These are phyloP conservation scores for Arothron firmamentum DNA, from an alignment of 2,113 vertebrate species.

Conservation along the genomic window DNA sequence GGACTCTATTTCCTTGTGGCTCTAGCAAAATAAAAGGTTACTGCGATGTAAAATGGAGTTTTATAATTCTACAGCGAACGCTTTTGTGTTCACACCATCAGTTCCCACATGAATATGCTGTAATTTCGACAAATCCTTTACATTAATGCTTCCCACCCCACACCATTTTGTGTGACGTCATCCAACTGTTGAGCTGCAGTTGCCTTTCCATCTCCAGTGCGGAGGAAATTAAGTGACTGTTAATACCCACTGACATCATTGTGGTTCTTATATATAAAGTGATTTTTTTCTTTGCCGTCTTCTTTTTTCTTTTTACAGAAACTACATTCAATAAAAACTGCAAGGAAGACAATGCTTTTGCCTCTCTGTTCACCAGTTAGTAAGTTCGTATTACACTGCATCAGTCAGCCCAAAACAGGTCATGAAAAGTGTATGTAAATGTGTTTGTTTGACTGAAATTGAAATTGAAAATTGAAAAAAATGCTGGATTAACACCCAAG, in stretches of 20 bases:
- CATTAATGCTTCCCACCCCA: too few species aligned
- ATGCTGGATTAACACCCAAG: background rate
- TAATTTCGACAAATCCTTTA: slow-evolving; percentile 14
- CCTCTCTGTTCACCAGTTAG: too few species aligned
- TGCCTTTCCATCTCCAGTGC: slow-evolving; percentile 9
- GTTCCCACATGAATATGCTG: slow-evolving; percentile 10
- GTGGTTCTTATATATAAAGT: slow-evolving; percentile 20
- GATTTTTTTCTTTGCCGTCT: slow-evolving; percentile 21
- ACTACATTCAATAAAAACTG: too few species aligned
- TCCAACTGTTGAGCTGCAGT: slow-evolving; percentile 22
- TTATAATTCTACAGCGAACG: slow-evolving; percentile 14
- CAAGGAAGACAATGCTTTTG: too few species aligned
- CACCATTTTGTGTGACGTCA: slow-evolving; percentile 5
- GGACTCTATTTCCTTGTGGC: slow-evolving; percentile 6
- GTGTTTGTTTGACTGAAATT: too few species aligned
- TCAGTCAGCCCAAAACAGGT: too few species aligned
- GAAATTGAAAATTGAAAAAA: background rate
- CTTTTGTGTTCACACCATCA: slow-evolving; percentile 21
- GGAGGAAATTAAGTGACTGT: slow-evolving; percentile 36
- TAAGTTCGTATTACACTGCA: too few species aligned
- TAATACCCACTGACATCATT: slow-evolving; percentile 29
- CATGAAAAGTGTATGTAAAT: too few species aligned
- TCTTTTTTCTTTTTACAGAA: too few species aligned
- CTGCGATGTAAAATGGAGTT: slow-evolving; percentile 16
- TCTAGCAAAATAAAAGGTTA: slow-evolving; percentile 17